Evolutionary conservation across 2,113 vertebrate species (phyloP).

Genomic region (Edolisoma coerulescens): DNA sequence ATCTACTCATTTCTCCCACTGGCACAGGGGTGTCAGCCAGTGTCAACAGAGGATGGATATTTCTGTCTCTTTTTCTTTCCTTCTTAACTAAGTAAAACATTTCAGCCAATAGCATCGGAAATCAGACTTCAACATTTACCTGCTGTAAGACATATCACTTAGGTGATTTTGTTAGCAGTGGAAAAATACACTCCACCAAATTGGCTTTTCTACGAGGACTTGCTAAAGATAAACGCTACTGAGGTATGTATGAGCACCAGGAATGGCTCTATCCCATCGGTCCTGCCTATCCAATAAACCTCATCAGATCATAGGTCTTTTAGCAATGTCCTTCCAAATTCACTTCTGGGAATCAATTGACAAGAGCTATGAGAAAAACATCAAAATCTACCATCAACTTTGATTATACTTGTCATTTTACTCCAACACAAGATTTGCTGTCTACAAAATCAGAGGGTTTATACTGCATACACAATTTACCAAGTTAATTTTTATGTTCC

Average conservation of each 20-base stretch:
- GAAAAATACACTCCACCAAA: neutral
- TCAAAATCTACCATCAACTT: neutral
- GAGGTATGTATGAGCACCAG: neutral
- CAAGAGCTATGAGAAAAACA: neutral
- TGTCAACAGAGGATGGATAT: neutral
- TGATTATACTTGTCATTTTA: neutral
- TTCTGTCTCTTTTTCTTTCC: neutral
- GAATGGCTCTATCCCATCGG: neutral
- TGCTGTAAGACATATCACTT: neutral
- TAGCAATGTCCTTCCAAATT: neutral
- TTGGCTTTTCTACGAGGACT: neutral
- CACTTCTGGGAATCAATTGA: neutral
- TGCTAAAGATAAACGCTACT: neutral
- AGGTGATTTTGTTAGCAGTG: neutral
- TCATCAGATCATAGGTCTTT: neutral
- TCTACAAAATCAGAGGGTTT: neutral
- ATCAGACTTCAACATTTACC: neutral
- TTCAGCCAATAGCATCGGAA: neutral
- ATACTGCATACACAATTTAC: neutral
- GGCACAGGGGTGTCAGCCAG: neutral
- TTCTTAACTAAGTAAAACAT: neutral
- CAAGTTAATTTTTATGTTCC: conserved; percentile 14
- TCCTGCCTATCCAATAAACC: neutral
- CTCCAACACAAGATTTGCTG: neutral
- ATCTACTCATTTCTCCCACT: neutral